Base-by-base conservation (phyloP, 2,888 invertebrate species). In the Schrankia costaestrigalis region DNA sequence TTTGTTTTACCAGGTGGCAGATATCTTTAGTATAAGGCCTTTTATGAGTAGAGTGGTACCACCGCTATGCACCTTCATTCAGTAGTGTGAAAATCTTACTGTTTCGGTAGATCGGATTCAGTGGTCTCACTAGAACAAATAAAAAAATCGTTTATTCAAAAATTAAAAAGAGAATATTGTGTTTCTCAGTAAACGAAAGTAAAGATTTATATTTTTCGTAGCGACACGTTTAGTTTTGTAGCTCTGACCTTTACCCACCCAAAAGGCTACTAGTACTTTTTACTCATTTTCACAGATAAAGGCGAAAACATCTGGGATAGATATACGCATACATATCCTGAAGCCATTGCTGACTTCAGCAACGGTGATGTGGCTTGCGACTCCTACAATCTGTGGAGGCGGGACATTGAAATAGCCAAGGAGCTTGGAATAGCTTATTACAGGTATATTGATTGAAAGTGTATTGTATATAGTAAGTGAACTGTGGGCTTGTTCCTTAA, bases 371-470 rank as follows among this genome's bases (percentile, higher is more conserved):
- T 91, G 0, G 90, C 93, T 0, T 91, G 91, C 49, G 90, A 93
- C 66, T 90, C 91, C 4, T 93, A 92, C 63, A 84, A 91, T 54
- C 79, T 78, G 12, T 91, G 90, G 75, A 71, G 79, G 53, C 79
- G 89, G 29, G 93, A 93, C 56, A 81, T 93, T 0, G 61, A 86
- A 34, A 76, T 91, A 31, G 62, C 90, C 1, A 82, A 81, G 26
- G 67, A 86, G 10, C 48, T 92, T 3, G 90, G 90, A 1, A 76
- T 91, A 8, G 56, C 88, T 26, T 84, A 71, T 44, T 90, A 90
- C 52, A 56, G 71, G 69, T 69, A 9, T 30, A 6, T n/a, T 21
- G n/a, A 5, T 17, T 17, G 3, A 5, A 17, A 17, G 7, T 17
- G 7, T 7, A 7, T 17, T 7, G 7, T 17, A 3, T 17, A n/a